Conservation (phyloP, 2,888 invertebrate genomes). For the Aleiodes testaceus region DNA sequence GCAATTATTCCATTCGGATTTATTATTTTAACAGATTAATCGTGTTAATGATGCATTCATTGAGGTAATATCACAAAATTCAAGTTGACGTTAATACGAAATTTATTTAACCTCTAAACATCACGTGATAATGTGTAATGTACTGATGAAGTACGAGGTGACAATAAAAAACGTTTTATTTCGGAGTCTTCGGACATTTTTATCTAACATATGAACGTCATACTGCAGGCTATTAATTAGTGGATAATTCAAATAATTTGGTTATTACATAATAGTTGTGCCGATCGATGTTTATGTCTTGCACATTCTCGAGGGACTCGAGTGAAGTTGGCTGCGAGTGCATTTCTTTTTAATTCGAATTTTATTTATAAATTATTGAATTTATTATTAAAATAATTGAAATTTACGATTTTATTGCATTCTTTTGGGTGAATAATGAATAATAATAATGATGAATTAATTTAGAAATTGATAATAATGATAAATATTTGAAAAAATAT, state of each 20-base stretch:
- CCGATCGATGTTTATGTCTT: not conserved
- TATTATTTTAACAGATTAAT: too few species aligned
- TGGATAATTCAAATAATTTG: conserved; percentile 4
- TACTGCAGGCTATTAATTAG: not conserved
- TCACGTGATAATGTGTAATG: not conserved
- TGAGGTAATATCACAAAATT: not conserved
- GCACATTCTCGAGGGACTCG: not conserved
- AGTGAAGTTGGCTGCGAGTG: too few species aligned
- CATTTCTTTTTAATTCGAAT: too few species aligned
- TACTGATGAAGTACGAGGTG: not conserved
- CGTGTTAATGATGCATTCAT: too few species aligned
- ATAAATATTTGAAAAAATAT: too few species aligned
- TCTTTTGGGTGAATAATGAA: too few species aligned
- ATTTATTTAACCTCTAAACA: not conserved
- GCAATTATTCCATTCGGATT: too few species aligned
- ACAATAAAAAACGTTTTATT: not conserved
- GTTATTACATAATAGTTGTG: conserved; percentile 12
- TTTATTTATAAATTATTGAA: too few species aligned
- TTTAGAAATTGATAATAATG: too few species aligned
- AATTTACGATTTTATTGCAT: too few species aligned
- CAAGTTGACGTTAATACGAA: not conserved
- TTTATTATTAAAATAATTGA: too few species aligned
- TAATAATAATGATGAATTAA: too few species aligned
- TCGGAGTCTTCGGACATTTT: not conserved
- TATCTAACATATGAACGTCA: conserved; percentile 3